phyloP scores from a whole-genome alignment of 2,113 vertebrate species.

The Catagonus wagneri region DNA sequence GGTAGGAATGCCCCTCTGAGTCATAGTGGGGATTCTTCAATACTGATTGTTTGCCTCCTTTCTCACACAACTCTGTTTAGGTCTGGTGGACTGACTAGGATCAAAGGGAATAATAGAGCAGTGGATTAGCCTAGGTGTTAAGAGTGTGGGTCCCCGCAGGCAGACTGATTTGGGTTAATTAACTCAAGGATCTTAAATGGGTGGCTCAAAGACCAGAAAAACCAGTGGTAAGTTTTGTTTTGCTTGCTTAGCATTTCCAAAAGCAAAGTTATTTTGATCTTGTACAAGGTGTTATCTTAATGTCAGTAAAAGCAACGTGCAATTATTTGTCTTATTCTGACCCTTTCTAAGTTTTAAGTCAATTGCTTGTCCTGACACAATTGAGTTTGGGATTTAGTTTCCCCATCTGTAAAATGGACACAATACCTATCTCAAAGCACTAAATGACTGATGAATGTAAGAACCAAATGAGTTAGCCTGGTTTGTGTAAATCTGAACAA shows the following conservation, averaged over 20 bases:
- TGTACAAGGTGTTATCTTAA: conserved; percentile 13
- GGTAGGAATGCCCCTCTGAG: neutral
- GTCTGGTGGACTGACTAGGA: neutral
- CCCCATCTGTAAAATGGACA: neutral
- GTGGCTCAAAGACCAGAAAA: neutral
- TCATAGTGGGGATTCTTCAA: neutral
- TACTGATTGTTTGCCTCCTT: neutral
- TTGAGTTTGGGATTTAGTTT: conserved; percentile 12
- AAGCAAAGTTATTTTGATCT: conserved; percentile 8
- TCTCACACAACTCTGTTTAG: neutral
- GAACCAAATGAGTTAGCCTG: conserved; percentile 18
- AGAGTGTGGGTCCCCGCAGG: neutral
- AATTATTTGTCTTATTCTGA: neutral
- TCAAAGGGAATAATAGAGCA: neutral
- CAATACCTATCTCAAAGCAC: neutral
- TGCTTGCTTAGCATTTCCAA: neutral
- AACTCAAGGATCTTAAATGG: neutral
- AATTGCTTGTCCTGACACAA: neutral
- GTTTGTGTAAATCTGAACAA: neutral
- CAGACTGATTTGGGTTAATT: neutral
- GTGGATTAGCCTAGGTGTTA: neutral
- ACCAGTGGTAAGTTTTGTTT: conserved; percentile 9
- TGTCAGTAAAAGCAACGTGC: neutral
- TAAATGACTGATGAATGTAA: neutral
- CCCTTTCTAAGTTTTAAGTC: neutral